phyloP scores from a whole-genome alignment of 1,140 invertebrate species.

The Drosophila subobscura region DNA sequence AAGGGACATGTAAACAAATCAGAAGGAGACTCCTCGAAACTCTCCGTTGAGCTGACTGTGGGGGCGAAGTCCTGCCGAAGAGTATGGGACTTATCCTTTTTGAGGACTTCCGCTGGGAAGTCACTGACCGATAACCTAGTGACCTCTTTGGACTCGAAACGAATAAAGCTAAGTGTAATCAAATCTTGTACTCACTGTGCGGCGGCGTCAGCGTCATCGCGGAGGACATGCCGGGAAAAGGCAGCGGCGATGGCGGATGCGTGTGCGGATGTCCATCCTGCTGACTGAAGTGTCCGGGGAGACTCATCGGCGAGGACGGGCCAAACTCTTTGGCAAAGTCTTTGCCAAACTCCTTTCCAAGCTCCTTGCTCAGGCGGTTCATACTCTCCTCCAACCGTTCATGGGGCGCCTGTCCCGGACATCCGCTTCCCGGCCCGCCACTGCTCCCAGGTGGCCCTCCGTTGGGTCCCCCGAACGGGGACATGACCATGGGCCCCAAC shows the following conservation, averaged over 20 bases:
- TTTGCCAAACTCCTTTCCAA: constrained; percentile 68
- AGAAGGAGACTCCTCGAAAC: neutral
- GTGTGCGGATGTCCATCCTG: constrained; percentile 83
- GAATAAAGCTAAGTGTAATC: constrained; percentile 2
- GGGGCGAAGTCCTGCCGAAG: neutral
- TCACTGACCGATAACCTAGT: constrained; percentile 53
- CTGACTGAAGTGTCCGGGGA: constrained; percentile 79
- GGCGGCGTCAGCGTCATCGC: constrained; percentile 90
- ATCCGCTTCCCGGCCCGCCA: constrained; percentile 40
- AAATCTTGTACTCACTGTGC: constrained; percentile 86
- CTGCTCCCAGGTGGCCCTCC: constrained; percentile 27
- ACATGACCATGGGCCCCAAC: constrained; percentile 84
- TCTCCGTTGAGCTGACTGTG: neutral
- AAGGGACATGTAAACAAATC: constrained; percentile 6
- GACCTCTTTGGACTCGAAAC: constrained; percentile 36
- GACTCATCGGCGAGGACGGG: constrained; percentile 78
- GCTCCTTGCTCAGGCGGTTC: constrained; percentile 83
- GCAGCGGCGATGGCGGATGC: constrained; percentile 86
- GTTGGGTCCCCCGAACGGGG: constrained; percentile 70
- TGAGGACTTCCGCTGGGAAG: constrained; percentile 30
- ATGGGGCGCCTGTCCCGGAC: constrained; percentile 84
- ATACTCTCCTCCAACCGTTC: constrained; percentile 84
- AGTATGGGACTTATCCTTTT: constrained; percentile 13
- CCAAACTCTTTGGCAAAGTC: constrained; percentile 76
- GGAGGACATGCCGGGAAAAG: constrained; percentile 88